Percentiles rank a stretch among this genome's conserved stretches.
Evolutionary conservation across 2,888 invertebrate species (phyloP).

Genomic region (Leptogaster cylindrica): DNA sequence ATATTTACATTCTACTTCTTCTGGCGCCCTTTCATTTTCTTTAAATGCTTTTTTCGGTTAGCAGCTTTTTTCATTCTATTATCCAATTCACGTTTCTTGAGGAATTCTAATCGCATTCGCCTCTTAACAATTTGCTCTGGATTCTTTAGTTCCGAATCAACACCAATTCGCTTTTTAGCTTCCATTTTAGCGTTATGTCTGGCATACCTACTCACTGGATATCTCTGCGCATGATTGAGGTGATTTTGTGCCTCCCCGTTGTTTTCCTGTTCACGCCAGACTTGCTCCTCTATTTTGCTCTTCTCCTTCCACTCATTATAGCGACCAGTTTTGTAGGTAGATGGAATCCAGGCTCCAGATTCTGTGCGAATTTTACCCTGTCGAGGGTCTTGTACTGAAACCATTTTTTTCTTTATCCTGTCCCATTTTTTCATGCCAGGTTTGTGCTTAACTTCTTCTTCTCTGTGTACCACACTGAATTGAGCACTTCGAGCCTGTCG

Average conservation of each 20-base stretch:
- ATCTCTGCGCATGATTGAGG: conserved; percentile 53
- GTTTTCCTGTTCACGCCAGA: conserved; percentile 55
- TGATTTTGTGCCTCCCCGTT: conserved; percentile 56
- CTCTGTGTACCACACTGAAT: conserved; percentile 84
- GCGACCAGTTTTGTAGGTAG: conserved; percentile 89
- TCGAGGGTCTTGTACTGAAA: conserved; percentile 67
- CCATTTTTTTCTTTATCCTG: conserved; percentile 94
- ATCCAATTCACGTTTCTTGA: conserved; percentile 69
- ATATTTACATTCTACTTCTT: conserved; percentile 36
- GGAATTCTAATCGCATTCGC: conserved; percentile 65
- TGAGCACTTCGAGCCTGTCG: conserved; percentile 78
- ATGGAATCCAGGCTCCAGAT: conserved; percentile 92
- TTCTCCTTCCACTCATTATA: conserved; percentile 87
- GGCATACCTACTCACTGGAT: conserved; percentile 74
- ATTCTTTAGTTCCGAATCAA: conserved; percentile 70
- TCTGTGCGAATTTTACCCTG: conserved; percentile 90
- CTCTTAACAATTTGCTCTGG: conserved; percentile 82
- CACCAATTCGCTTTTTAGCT: conserved; percentile 64
- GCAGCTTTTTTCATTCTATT: conserved; percentile 61
- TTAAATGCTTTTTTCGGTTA: conserved; percentile 59
- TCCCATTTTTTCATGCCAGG: conserved; percentile 84
- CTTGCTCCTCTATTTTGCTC: conserved; percentile 63
- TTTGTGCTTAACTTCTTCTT: conserved; percentile 70
- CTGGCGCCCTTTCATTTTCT: conserved; percentile 48
- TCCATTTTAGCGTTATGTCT: conserved; percentile 78